Conservation (phyloP, 2,797 vertebrate genomes). For the Parotocinclus haroldoi region DNA sequence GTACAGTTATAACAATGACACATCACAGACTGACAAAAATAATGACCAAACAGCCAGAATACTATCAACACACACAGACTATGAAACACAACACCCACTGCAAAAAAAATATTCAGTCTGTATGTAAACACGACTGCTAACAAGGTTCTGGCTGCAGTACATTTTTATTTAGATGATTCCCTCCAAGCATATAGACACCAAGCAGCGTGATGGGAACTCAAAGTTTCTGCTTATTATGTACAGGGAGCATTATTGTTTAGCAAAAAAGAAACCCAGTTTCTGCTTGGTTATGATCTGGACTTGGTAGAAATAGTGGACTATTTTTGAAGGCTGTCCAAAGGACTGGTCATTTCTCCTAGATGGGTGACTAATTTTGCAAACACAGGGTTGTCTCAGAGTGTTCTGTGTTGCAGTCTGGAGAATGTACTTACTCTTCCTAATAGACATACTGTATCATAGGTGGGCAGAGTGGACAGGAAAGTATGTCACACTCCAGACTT, state of each 20-base stretch:
- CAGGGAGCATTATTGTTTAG: neutral
- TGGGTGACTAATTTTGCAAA: constrained; percentile 35
- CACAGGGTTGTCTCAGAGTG: constrained; percentile 22
- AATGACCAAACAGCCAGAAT: no score
- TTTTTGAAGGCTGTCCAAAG: constrained; percentile 1
- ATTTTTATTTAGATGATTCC: no score
- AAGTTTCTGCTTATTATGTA: no score
- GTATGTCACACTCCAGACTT: constrained; percentile 22
- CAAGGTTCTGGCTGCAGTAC: no score
- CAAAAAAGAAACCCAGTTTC: neutral
- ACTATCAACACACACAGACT: no score
- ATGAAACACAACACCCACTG: no score
- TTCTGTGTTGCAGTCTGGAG: constrained; percentile 22
- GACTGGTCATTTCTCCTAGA: constrained; percentile 17
- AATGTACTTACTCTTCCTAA: constrained; percentile 16
- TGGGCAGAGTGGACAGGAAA: constrained; percentile 27
- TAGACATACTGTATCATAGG: neutral
- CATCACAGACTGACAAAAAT: no score
- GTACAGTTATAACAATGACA: no score
- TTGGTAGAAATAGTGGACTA: neutral
- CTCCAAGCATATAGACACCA: no score
- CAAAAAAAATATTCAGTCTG: no score
- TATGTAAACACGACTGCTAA: no score
- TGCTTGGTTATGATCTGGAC: neutral
- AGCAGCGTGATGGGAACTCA: no score